Base-by-base conservation (phyloP, 2,797 vertebrate species). In the Triplophysa yarkandensis region DNA sequence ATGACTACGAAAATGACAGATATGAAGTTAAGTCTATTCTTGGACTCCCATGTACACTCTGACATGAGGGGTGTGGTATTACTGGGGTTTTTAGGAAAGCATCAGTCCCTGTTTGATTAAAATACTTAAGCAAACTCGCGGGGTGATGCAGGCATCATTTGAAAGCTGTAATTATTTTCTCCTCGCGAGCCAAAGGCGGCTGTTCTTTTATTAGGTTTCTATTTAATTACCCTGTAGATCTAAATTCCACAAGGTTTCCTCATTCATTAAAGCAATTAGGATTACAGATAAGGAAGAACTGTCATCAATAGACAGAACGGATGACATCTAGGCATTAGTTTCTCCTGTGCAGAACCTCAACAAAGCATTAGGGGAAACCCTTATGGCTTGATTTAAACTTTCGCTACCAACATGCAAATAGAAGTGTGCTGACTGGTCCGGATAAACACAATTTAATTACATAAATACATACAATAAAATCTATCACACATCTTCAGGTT, bases 221-320 rank as follows among this genome's bases (percentile, higher is more conserved):
- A 72, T 81, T 80, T 74, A 65, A 66, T 68, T 58, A 54, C 62
- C 69, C 70, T 80, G 44, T 55, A 30, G 76, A 77, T 75, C 54
- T 60, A 32, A 70, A 65, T 66, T 79, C 71, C 44, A 66, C 77
- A 70, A 70, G 72, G 71, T 60, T 75, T 68, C 27, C 67, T 43
- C 61, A 61, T 69, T 75, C 64, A 68, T 79, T 75, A 71, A 70
- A 43, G 71, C 77, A 79, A 75, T 79, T 79, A 79, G 61, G 43
- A 58, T 60, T 27, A 52, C 60, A 43, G 43, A 54, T 65, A 48
- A 16, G 63, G 52, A 60, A 1, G 41, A 65, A 48, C 32, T 74
- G 71, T 52, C 64, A 61, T 75, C 73, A 36, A 50, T 39, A 61
- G 73, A 25, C 41, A 6, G 64, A 73, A 57, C 41, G 55, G 54